Evolutionary conservation across 2,113 vertebrate species (phyloP), one percentile per base, ranked within the genome.

Genomic region (Prunella himalayana): DNA sequence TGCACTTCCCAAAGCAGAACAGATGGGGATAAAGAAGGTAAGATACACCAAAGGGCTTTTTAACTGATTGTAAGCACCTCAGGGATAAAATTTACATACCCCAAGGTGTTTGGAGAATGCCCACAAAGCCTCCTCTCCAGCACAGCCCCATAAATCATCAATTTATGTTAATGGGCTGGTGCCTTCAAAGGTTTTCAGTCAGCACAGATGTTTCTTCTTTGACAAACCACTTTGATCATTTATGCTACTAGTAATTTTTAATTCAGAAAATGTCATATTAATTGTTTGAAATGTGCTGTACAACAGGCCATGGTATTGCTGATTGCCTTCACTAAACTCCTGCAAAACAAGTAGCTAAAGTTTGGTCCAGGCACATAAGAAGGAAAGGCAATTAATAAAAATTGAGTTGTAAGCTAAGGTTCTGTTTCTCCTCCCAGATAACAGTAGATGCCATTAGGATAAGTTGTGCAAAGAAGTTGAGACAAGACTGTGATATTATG

Each of bases 201-300:
- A 59, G 82, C 8, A 10, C 63, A 94, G 79, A 77, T 37, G 56
- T 60, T 88, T 66, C 31, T 33, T 75, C 88, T 94, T 81, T 92
- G 68, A 96, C 88, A 95, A 95, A 83, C 12, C 20, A 56, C 91
- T 95, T 92, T 90, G 78, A 91, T 94, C 27, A 93, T 85, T 91
- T 95, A 88, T 3, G 5, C 75, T 80, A 54, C 82, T 51, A 66
- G 82, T 83, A 88, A 85, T 85, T 96, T 94, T 92, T 91, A 90
- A 90, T 87, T 91, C 82, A 70, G 57, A 88, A 90, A 92, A 73
- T 21, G 45, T 63, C 79, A 49, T 44, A 65, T 19, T 27, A 89
- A 70, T 76, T 88, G 66, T 77, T 95, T 88, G 93, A 95, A 88
- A 80, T 41, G 60, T 17, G 33, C 30, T 66, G 39, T 66, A 63